These are phyloP conservation scores for Geotrupes spiniger DNA, from an alignment of 2,888 invertebrate species.

Conservation along the genomic window DNA sequence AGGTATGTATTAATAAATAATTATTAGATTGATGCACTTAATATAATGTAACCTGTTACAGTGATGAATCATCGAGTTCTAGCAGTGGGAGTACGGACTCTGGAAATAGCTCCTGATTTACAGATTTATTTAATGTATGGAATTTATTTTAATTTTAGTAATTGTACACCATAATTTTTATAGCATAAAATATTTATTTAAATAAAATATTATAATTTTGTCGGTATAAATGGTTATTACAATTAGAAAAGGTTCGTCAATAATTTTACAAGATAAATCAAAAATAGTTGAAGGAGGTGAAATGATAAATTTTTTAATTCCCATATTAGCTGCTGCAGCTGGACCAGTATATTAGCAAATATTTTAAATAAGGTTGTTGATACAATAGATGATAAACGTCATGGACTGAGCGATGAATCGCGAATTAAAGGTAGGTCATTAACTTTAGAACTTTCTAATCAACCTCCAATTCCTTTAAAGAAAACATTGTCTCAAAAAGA, in stretches of 20 bases:
- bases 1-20: constrained; percentile 14
- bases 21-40: constrained; percentile 15
- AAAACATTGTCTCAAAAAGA: no score
- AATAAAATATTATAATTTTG: no score
- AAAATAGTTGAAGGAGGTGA: no score
- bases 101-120: constrained; percentile 10
- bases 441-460: no score
- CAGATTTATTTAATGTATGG: constrained; percentile 8
- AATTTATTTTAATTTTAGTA: constrained; percentile 10
- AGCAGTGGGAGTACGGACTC: constrained; percentile 11
- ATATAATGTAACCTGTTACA: constrained; percentile 15
- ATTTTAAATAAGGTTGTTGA: no score
- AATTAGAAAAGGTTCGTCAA: constrained; percentile 9
- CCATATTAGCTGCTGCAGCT: neutral
- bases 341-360: neutral
- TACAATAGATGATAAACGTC: neutral
- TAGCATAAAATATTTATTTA: constrained; percentile 7
- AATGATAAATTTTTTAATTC: neutral
- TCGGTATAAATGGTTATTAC: constrained; percentile 10
- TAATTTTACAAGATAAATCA: no score
- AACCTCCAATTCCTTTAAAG: no score
- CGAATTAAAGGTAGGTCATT: constrained; percentile 1
- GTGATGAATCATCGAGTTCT: constrained; percentile 12
- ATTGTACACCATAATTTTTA: constrained; percentile 10
- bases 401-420: neutral